A percentile compares a stretch with the other conserved stretches of the same genome.
phyloP scores from a whole-genome alignment of 2,888 invertebrate genomes.

The Acholoe squamosa region DNA sequence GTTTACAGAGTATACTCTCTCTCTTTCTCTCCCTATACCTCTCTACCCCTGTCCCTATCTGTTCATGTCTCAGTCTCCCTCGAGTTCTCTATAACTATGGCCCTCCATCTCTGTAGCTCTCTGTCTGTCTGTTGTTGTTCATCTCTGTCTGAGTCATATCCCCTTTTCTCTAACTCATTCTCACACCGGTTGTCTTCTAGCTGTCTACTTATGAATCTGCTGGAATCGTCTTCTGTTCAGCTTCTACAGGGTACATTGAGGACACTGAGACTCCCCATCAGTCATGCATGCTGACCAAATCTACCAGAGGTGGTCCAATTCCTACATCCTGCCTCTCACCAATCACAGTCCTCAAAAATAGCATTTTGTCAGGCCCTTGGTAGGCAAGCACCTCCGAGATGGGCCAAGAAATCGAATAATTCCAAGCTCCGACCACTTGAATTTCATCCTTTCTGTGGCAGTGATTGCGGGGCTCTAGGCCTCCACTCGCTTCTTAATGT shows the following conservation, averaged over 20 bases:
- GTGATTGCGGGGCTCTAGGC: neutral
- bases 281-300: neutral
- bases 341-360: neutral
- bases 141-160: neutral
- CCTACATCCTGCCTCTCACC: neutral
- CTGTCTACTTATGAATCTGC: too few relatives aligned
- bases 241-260: too few relatives aligned
- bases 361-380: neutral
- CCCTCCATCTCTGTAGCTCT: neutral
- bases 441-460: neutral
- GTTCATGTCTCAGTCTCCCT: neutral
- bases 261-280: too few relatives aligned
- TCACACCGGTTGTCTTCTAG: too few relatives aligned
- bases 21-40: too few relatives aligned
- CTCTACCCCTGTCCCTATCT: neutral
- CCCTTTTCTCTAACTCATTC: neutral
- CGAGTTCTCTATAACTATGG: neutral
- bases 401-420: slow-evolving; percentile 23
- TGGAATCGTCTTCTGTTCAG: too few relatives aligned
- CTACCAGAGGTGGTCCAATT: neutral
- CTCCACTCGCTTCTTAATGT: neutral
- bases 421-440: neutral
- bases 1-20: neutral
- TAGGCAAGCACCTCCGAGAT: neutral
- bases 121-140: neutral